Base-by-base conservation (phyloP, 2,113 vertebrate genomes). In the Otis tarda region DNA sequence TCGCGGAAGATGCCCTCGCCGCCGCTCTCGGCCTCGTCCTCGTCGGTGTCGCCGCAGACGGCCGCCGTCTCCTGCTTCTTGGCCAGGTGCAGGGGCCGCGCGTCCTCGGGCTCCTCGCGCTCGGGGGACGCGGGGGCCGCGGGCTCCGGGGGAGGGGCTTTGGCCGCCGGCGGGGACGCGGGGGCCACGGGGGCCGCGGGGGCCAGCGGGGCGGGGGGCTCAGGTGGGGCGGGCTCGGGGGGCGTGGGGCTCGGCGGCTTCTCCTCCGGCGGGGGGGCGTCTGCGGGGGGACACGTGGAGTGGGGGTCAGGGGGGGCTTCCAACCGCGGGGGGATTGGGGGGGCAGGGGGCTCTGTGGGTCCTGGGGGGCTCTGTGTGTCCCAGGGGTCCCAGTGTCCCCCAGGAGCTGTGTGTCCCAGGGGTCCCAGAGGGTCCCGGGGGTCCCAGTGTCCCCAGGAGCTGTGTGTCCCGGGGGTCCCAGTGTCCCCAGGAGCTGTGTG, bases 1-100 rank as follows among this genome's bases (percentile, higher is more conserved):
- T 99, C 99, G 12, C 99, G 98, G 96, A 99, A 99, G 96, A 99
- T 99, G 25, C 99, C 99, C 91, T 99, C 99, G 1, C 99, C 99
- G 5, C 98, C 98, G 8, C 99, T 99, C 97, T 99, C 99, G 2
- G 98, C 98, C 7, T 99, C 98, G 65, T 99, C 99, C 85, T 99
- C 98, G 5, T 99, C 99, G 0, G 99, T 99, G 97, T 99, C 99
- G 13, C 99, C 99, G 10, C 98, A 98, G 24, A 99, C 98, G n/a
- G 99, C 99, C 1, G 98, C 99, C 0, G 98, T 98, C 63, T 98
- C 98, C 94, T 99, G 99, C 93, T 99, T 99, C 98, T 99, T 98
- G 80, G 99, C 99, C 65, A 99, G 96, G 92, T 99, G 99, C 89
- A 99, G 97, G 6, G 99, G 98, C 65, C 97, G 92, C 7, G 97